A percentile compares a stretch with the other conserved stretches of the same genome.
Evolutionary conservation across 2,888 invertebrate species (phyloP).

Genomic region (Parnassius glacialis): DNA sequence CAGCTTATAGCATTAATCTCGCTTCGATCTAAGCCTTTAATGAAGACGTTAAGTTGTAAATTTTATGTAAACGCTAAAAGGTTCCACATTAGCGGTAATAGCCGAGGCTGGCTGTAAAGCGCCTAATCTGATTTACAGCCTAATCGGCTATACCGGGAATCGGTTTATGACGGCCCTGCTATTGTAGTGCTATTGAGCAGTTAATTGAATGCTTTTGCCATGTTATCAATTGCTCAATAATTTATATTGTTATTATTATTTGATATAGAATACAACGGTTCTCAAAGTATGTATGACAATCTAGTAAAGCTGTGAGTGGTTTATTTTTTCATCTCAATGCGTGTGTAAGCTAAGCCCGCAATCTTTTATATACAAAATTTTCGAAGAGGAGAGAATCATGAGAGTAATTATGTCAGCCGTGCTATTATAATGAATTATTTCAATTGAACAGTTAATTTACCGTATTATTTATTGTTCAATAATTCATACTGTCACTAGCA

Average conservation of each 20-base stretch:
- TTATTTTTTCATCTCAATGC: no score
- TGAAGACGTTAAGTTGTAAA: slow-evolving; percentile 45
- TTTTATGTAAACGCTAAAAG: slow-evolving; percentile 54
- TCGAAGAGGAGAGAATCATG: no score
- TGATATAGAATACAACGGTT: neutral
- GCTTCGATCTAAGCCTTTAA: slow-evolving; percentile 31
- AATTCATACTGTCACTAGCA: no score
- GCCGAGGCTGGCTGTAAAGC: slow-evolving; percentile 32
- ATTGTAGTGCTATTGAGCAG: slow-evolving; percentile 25
- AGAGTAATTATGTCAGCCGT: no score
- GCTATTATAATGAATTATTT: no score
- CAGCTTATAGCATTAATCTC: slow-evolving; percentile 30
- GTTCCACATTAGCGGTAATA: slow-evolving; percentile 38
- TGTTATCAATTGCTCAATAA: slow-evolving; percentile 6
- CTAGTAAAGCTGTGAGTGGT: no score
- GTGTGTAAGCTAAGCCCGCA: no score
- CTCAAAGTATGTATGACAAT: no score
- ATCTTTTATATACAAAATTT: no score
- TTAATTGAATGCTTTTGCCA: slow-evolving; percentile 22
- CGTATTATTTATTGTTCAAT: no score
- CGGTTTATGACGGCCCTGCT: slow-evolving; percentile 30
- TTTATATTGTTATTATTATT: slow-evolving; percentile 8
- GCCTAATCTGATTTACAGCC: slow-evolving; percentile 42
- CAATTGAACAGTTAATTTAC: no score
- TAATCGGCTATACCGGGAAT: slow-evolving; percentile 44